Conservation (phyloP, 2,113 vertebrate genomes). For the Oostethus manadensis region DNA sequence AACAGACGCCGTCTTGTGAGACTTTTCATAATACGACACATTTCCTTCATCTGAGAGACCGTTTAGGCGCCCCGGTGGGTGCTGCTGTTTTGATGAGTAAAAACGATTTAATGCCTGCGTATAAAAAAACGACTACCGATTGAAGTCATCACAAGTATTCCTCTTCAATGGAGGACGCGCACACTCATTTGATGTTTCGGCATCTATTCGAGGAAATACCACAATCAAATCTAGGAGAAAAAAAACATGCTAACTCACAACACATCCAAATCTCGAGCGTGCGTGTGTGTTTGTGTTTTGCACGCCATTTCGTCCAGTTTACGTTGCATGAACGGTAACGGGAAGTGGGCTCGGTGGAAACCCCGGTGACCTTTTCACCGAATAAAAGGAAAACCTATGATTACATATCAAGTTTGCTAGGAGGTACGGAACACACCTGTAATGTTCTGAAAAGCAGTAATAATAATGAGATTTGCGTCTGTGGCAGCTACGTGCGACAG, state of each 20-base stretch:
- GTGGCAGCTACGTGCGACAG: constrained; percentile 74
- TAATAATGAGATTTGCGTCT: constrained; percentile 62
- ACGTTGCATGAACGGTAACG: neutral
- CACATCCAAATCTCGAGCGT: constrained; percentile 10
- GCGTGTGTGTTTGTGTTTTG: neutral
- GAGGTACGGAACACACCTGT: constrained; percentile 48
- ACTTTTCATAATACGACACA: too few species aligned
- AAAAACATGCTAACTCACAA: constrained; percentile 11
- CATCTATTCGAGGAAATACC: neutral
- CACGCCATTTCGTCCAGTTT: neutral
- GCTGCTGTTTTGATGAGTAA: neutral
- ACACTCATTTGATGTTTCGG: neutral
- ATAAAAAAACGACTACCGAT: neutral
- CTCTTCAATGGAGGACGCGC: neutral
- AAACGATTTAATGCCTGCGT: neutral
- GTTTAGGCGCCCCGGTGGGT: neutral
- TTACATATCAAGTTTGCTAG: constrained; percentile 56
- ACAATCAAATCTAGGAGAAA: neutral
- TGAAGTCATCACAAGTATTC: neutral
- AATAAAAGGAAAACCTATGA: constrained; percentile 47
- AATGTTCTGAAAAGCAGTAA: constrained; percentile 28
- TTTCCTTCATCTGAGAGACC: neutral
- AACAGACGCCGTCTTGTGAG: neutral
- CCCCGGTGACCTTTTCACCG: constrained; percentile 39
- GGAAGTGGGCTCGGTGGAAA: constrained; percentile 14